Percentiles rank a stretch among this genome's conserved stretches.
phyloP scores from a whole-genome alignment of 2,888 invertebrate species.

The Gortyna flavago region DNA sequence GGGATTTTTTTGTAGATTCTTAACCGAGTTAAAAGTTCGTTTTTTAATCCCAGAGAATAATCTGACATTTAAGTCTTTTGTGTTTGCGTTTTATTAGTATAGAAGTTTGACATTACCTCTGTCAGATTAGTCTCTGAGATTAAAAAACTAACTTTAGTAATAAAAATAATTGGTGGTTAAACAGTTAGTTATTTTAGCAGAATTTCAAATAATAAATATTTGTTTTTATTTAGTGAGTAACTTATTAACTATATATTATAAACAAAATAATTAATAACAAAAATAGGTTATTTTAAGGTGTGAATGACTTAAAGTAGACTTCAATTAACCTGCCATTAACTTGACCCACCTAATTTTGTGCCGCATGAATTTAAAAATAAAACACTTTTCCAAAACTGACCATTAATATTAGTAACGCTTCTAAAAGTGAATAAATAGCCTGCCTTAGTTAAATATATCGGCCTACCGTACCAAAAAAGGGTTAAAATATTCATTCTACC shows the following conservation, averaged over 20 bases:
- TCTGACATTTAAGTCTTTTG: too few species aligned
- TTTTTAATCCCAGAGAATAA: too few species aligned
- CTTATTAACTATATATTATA: too few species aligned
- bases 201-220: too few species aligned
- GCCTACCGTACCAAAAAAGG: conserved; percentile 41
- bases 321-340: neutral
- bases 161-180: too few species aligned
- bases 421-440: conserved; percentile 38
- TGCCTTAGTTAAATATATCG: conserved; percentile 33
- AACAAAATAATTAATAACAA: neutral
- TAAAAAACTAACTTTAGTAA: too few species aligned
- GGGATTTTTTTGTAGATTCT: neutral
- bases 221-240: too few species aligned
- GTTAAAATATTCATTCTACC: conserved; percentile 51
- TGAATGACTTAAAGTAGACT: accelerated
- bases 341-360: neutral
- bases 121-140: too few species aligned
- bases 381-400: neutral
- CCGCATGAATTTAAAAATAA: neutral
- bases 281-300: neutral
- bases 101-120: too few species aligned
- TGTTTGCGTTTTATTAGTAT: too few species aligned
- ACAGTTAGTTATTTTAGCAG: too few species aligned
- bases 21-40: neutral
- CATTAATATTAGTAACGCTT: conserved; percentile 32